phyloP scores from a whole-genome alignment of 1,140 invertebrate species.

The Chironomus tepperi region DNA sequence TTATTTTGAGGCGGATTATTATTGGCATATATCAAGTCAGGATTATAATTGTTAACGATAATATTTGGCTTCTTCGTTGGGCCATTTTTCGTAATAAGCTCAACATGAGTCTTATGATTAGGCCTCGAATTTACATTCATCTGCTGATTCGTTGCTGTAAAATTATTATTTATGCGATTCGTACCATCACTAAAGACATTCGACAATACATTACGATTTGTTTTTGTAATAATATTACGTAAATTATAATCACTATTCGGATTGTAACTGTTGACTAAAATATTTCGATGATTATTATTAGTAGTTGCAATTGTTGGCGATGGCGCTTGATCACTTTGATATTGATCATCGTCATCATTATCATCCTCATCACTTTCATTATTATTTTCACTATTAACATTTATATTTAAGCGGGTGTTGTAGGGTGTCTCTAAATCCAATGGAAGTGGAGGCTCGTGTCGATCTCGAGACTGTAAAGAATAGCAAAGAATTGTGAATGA shows the following conservation, averaged over 20 bases:
- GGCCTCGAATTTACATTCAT: slow-evolving; percentile 43
- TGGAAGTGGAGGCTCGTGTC: slow-evolving; percentile 50
- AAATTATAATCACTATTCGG: slow-evolving; percentile 29
- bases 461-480: slow-evolving; percentile 42
- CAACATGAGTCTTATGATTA: slow-evolving; percentile 52
- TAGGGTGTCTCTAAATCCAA: slow-evolving; percentile 52
- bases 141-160: slow-evolving; percentile 39
- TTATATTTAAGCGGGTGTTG: slow-evolving; percentile 28
- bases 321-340: background rate
- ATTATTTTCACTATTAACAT: slow-evolving; percentile 41
- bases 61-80: slow-evolving; percentile 44
- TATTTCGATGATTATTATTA: slow-evolving; percentile 37
- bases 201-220: slow-evolving; percentile 31
- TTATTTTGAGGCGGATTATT: slow-evolving; percentile 30
- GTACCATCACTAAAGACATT: slow-evolving; percentile 28
- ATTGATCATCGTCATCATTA: slow-evolving; percentile 28
- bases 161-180: slow-evolving; percentile 39
- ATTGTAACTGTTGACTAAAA: slow-evolving; percentile 40
- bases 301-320: slow-evolving; percentile 31
- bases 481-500: background rate
- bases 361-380: background rate
- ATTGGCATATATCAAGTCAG: slow-evolving; percentile 37
- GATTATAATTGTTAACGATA: slow-evolving; percentile 40
- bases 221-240: slow-evolving; percentile 29
- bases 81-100: slow-evolving; percentile 51